Percentiles rank a stretch among this genome's conserved stretches.
phyloP scores from a whole-genome alignment of 1,140 invertebrate species.

The Melanaphis sacchari region DNA sequence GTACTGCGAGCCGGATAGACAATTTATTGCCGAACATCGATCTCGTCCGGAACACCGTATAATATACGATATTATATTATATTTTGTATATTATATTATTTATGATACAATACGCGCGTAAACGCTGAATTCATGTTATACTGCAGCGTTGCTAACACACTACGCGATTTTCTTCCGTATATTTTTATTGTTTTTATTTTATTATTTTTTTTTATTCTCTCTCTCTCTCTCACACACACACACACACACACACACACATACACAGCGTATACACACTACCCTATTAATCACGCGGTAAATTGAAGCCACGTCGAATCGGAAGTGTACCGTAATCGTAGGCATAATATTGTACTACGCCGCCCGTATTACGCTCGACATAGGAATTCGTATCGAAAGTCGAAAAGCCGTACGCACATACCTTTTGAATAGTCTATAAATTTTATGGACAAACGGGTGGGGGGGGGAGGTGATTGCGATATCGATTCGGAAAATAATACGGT shows the following conservation, averaged over 20 bases:
- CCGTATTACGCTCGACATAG: too few relatives aligned
- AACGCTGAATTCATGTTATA: neutral
- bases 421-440: too few relatives aligned
- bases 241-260: too few relatives aligned
- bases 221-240: too few relatives aligned
- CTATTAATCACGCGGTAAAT: neutral
- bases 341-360: neutral
- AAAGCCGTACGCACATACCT: too few relatives aligned
- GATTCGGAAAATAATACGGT: too few relatives aligned
- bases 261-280: neutral
- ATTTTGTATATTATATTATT: constrained; percentile 7
- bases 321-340: neutral
- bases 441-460: too few relatives aligned
- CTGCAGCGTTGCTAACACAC: neutral
- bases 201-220: neutral
- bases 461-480: too few relatives aligned
- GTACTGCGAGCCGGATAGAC: neutral
- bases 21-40: neutral
- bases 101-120: neutral
- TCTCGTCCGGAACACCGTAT: neutral
- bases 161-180: neutral
- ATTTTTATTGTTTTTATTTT: neutral
- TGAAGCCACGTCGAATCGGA: neutral
- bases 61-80: neutral
- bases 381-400: neutral